phyloP scores from a whole-genome alignment of 2,113 vertebrate genomes.

The Melozone crissalis region DNA sequence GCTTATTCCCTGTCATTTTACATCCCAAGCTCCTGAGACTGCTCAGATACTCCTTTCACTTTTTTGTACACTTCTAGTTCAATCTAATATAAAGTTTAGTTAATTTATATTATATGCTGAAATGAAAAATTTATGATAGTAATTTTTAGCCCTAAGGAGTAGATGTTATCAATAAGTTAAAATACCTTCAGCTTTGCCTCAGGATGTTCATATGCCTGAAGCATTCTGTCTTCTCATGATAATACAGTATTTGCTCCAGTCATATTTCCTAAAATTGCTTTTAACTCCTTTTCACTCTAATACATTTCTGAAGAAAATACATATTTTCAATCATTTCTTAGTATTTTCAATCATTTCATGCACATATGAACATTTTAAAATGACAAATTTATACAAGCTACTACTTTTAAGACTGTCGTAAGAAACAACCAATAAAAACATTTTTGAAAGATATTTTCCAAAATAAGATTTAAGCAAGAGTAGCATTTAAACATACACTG shows the following conservation, averaged over 20 bases:
- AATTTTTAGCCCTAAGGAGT: slow-evolving; percentile 27
- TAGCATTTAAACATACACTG: not conserved
- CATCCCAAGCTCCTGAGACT: not conserved
- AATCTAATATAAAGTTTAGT: not conserved
- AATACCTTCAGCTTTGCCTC: slow-evolving; percentile 72
- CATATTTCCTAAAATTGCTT: slow-evolving; percentile 19
- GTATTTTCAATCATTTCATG: not conserved
- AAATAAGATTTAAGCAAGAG: not conserved
- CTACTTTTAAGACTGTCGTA: not conserved
- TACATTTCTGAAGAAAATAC: not conserved
- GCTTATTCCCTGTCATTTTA: not conserved
- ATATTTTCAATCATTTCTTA: not conserved
- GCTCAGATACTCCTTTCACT: not conserved
- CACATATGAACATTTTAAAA: not conserved
- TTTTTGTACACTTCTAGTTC: not conserved
- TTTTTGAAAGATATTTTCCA: not conserved
- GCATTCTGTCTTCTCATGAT: slow-evolving; percentile 51
- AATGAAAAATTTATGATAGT: slow-evolving; percentile 28
- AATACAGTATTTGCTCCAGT: slow-evolving; percentile 46
- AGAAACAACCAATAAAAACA: not conserved
- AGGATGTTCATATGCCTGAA: slow-evolving; percentile 69
- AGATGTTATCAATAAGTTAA: slow-evolving; percentile 71
- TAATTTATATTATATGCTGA: slow-evolving; percentile 14
- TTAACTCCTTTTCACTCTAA: not conserved
- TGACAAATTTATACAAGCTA: not conserved